phyloP scores from a whole-genome alignment of 2,797 vertebrate species.

The Thalassophryne amazonica region DNA sequence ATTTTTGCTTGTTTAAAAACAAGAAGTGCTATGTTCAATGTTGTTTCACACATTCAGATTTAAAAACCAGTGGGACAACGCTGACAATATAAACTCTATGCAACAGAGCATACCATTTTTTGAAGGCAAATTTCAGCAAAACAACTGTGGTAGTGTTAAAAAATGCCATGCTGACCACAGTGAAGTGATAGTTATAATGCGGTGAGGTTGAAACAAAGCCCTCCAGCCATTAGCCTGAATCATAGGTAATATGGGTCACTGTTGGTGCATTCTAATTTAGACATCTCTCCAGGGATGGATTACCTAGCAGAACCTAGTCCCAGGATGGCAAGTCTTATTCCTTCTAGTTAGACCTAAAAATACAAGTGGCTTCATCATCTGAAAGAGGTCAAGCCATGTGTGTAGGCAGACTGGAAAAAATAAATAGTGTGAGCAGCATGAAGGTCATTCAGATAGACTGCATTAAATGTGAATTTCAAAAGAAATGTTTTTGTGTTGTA shows the following conservation, averaged over 20 bases:
- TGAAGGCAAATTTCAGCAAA: too few species aligned
- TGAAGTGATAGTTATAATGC: constrained; percentile 30
- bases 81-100: not conserved
- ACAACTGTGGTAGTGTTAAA: too few species aligned
- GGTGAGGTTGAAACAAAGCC: constrained; percentile 39
- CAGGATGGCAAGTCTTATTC: constrained; percentile 32
- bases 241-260: constrained; percentile 69
- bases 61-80: too few species aligned
- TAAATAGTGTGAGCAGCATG: constrained; percentile 9
- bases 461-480: constrained; percentile 5
- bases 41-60: too few species aligned
- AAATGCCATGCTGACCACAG: constrained; percentile 14
- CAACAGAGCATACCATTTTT: not conserved
- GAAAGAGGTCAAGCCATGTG: constrained; percentile 34
- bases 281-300: constrained; percentile 62
- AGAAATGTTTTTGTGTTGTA: not conserved
- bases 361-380: constrained; percentile 35
- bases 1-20: too few species aligned
- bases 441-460: constrained; percentile 29
- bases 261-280: constrained; percentile 70
- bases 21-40: too few species aligned
- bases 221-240: constrained; percentile 54
- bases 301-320: constrained; percentile 51
- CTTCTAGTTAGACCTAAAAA: constrained; percentile 48
- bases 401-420: not conserved